Percentiles rank a stretch among this genome's conserved stretches.
Conservation (phyloP, 2,797 vertebrate genomes). For the Bryconaethiops microstoma region DNA sequence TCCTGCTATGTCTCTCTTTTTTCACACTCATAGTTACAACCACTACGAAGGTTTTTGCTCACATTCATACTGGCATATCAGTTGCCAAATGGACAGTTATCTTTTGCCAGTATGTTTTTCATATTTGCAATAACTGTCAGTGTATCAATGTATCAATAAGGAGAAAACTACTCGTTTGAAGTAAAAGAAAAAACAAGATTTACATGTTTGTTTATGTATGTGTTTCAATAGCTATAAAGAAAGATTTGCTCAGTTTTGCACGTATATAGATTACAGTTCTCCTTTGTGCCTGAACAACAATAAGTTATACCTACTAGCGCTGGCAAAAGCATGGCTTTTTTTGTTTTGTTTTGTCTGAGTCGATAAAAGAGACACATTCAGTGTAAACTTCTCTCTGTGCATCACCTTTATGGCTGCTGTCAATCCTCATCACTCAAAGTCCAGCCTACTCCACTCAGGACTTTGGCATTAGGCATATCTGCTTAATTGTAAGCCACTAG, state of each 20-base stretch:
- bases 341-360: constrained; percentile 56
- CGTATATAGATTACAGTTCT: constrained; percentile 56
- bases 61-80: constrained; percentile 43
- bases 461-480: constrained; percentile 35
- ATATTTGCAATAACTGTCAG: constrained; percentile 47
- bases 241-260: constrained; percentile 53
- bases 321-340: constrained; percentile 68
- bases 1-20: constrained; percentile 77
- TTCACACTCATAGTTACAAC: constrained; percentile 64
- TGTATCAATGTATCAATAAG: constrained; percentile 50
- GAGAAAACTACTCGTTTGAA: constrained; percentile 6
- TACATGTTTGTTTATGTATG: constrained; percentile 46
- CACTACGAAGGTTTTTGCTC: constrained; percentile 22
- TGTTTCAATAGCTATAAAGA: constrained; percentile 50
- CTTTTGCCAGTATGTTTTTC: constrained; percentile 59
- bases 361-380: constrained; percentile 76
- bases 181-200: not conserved
- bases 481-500: constrained; percentile 45
- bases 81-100: constrained; percentile 45
- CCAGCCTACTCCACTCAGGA: constrained; percentile 44
- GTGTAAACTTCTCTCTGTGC: constrained; percentile 67
- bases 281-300: constrained; percentile 57
- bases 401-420: constrained; percentile 77
- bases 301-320: constrained; percentile 61
- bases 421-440: constrained; percentile 54